Base-by-base conservation (phyloP, 2,888 invertebrate species). In the Drosophila rellima region DNA sequence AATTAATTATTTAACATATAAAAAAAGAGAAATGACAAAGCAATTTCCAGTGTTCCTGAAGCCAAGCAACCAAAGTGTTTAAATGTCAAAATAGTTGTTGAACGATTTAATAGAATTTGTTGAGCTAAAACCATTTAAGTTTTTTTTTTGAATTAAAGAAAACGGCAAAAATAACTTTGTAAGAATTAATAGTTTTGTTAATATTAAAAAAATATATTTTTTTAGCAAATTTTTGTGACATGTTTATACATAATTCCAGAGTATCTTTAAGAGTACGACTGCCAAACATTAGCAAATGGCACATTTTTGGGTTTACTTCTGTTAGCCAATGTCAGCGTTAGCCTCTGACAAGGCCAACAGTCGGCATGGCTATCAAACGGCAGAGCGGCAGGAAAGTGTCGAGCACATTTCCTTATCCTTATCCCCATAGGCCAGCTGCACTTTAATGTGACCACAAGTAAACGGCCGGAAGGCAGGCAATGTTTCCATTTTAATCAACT, bases 401-500 rank as follows among this genome's bases (percentile, higher is more conserved):
- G 35, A 37, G 15, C 8, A 54, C 17, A 55, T 33, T 33, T 20
- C 3, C 20, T 31, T 20, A n/a, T n/a, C n/a, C 31, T 39, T 35
- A 40, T 54, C 23, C 51, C 48, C 39, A 37, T 15, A 39, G 56
- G 35, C 15, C 23, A 50, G 42, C 15, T 61, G 73, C 57, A 78
- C 17, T 55, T 54, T 39, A 61, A 54, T 48, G 52, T n/a, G 4
- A 15, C 29, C 18, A 23, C 39, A 26, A 44, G 33, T n/a, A 1
- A 56, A 47, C 10, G 44, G 11, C 57, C 33, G 33, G 55, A 48
- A 56, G 31, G 31, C 20, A 23, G 39, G 33, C 59, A 56, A 47
- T 37, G 50, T 52, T 74, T 63, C 44, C 23, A 54, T 68, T 74
- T 78, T 74, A 78, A 78, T 78, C 69, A 78, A 68, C 51, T 55